Evolutionary conservation across 2,797 vertebrate species (phyloP).

Genomic region (Graptemys geographica): DNA sequence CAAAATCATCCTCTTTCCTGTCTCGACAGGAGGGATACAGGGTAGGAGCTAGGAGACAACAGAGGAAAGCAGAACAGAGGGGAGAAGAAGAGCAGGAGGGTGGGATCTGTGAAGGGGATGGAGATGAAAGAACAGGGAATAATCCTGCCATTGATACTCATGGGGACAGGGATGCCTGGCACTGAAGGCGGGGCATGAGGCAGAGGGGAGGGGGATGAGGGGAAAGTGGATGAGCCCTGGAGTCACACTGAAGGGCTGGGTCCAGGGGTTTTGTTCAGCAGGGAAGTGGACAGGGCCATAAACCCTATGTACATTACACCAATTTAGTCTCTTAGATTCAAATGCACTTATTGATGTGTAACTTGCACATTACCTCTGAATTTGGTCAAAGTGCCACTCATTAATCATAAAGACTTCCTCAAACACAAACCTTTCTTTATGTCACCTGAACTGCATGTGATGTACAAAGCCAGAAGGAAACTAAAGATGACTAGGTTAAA

Average conservation of each 20-base stretch:
- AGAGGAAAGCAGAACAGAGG: too few relatives aligned
- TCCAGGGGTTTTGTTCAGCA: not conserved
- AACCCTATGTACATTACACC: not conserved
- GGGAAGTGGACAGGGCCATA: not conserved
- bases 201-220: too few relatives aligned
- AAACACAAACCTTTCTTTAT: not conserved
- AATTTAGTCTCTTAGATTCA: not conserved
- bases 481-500: not conserved
- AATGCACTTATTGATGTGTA: not conserved
- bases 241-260: too few relatives aligned
- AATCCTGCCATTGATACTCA: not conserved
- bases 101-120: not conserved
- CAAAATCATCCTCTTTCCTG: too few relatives aligned
- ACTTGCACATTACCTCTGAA: not conserved
- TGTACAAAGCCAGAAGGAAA: not conserved
- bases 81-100: too few relatives aligned
- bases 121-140: not conserved
- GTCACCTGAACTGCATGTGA: fast-evolving
- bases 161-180: too few relatives aligned
- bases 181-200: too few relatives aligned
- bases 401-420: not conserved
- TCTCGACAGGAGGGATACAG: too few relatives aligned
- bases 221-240: too few relatives aligned
- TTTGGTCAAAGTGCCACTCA: not conserved
- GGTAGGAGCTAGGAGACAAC: too few relatives aligned